These are phyloP conservation scores for Aleiodes leptofemur DNA, from an alignment of 2,888 invertebrate genomes.

Conservation along the genomic window DNA sequence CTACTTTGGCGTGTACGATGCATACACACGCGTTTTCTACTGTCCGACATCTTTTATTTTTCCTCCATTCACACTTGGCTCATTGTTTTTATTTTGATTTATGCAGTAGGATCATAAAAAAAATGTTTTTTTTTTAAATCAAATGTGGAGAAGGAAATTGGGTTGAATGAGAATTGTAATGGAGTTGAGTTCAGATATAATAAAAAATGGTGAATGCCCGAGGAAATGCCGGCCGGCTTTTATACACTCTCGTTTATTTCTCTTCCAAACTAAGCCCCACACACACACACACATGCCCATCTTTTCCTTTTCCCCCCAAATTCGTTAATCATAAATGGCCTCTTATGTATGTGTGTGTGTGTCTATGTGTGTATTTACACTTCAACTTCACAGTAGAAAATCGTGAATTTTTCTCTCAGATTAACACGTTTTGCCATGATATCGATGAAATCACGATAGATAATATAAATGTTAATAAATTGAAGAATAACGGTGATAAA, in stretches of 20 bases:
- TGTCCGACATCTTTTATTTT: constrained; percentile 24
- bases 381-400: constrained; percentile 28
- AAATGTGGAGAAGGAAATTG: background rate
- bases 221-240: constrained; percentile 74
- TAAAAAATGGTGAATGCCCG: constrained; percentile 74
- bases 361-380: constrained; percentile 52
- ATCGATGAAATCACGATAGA: background rate
- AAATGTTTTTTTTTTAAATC: no score
- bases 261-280: constrained; percentile 34
- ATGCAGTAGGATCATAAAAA: background rate
- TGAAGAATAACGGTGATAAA: background rate
- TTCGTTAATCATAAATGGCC: constrained; percentile 48
- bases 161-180: constrained; percentile 29
- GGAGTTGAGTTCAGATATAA: constrained; percentile 64
- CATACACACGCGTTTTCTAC: constrained; percentile 23
- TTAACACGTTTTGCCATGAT: constrained; percentile 28
- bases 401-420: constrained; percentile 8
- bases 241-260: constrained; percentile 76
- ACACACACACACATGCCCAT: constrained; percentile 52
- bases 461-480: background rate
- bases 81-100: constrained; percentile 35
- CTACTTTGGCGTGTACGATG: constrained; percentile 50
- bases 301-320: constrained; percentile 46
- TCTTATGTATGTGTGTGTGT: constrained; percentile 49
- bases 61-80: constrained; percentile 13